Percentiles rank a stretch among this genome's conserved stretches.
These are phyloP conservation scores for Drosophila pallidifrons DNA, from an alignment of 1,140 invertebrate species.

Conservation along the genomic window DNA sequence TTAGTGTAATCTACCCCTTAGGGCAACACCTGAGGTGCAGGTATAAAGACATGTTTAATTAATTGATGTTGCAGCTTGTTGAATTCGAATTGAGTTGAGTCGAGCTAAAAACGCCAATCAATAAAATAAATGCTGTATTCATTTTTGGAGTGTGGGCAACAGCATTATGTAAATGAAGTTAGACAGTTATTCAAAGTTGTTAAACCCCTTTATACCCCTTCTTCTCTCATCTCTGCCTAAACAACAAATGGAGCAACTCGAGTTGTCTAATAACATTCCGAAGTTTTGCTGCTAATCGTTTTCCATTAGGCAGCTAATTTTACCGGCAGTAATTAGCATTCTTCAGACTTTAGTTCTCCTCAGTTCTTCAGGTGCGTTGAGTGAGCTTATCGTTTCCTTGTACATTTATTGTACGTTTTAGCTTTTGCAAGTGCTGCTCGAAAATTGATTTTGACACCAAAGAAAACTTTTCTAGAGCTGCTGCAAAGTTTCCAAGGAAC, in stretches of 20 bases:
- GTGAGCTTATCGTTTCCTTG: constrained; percentile 39
- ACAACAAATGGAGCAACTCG: neutral
- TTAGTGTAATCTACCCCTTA: constrained; percentile 3
- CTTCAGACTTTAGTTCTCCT: constrained; percentile 6
- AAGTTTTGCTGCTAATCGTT: constrained; percentile 59
- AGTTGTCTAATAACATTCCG: constrained; percentile 35
- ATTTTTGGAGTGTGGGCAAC: constrained; percentile 3
- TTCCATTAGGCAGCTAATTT: constrained; percentile 63
- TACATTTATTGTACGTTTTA: constrained; percentile 30
- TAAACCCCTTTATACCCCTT: no score
- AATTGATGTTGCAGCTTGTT: constrained; percentile 25
- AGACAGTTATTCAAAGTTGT: constrained; percentile 11
- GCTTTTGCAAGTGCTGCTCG: constrained; percentile 28
- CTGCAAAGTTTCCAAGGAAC: constrained; percentile 46
- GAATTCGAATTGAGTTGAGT: constrained; percentile 4
- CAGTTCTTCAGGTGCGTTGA: neutral
- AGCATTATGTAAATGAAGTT: constrained; percentile 45
- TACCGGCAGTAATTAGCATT: constrained; percentile 65
- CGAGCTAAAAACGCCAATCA: constrained; percentile 34
- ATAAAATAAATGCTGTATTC: neutral
- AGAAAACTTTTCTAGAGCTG: constrained; percentile 42
- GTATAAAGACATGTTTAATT: constrained; percentile 24
- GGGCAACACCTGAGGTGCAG: neutral
- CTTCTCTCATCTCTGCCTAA: no score
- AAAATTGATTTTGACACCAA: constrained; percentile 80